Conservation (phyloP, 2,113 vertebrate species). For the Elaphurus davidianus region DNA sequence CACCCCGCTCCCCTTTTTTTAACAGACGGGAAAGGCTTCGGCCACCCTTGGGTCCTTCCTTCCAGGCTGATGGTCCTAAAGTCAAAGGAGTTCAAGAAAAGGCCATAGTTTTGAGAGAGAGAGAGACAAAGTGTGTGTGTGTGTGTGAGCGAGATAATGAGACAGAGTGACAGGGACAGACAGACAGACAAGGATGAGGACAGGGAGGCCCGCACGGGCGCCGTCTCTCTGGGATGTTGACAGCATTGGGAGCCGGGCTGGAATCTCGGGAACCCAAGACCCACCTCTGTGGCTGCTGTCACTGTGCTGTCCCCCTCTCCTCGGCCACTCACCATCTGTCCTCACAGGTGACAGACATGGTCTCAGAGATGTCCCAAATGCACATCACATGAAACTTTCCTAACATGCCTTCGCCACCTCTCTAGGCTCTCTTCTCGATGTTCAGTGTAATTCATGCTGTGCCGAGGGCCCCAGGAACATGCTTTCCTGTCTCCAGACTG, state of each 20-base stretch:
- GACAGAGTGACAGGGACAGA: not conserved
- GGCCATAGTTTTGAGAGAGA: not conserved
- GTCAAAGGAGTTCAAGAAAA: not conserved
- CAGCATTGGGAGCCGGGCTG: not conserved
- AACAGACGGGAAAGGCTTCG: not conserved
- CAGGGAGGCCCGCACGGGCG: not conserved
- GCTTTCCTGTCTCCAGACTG: not conserved
- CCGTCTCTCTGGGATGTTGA: not conserved
- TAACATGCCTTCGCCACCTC: not conserved
- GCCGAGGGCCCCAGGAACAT: not conserved
- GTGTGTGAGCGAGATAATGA: not conserved
- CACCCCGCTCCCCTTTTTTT: not conserved
- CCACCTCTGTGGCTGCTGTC: rapidly evolving
- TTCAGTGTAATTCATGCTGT: rapidly evolving
- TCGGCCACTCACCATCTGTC: not conserved
- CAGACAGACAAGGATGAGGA: not conserved
- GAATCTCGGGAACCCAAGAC: not conserved
- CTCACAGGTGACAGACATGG: not conserved
- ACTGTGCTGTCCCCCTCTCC: too few species aligned
- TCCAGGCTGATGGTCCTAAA: not conserved
- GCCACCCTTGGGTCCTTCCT: not conserved
- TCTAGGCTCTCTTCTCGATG: too few species aligned
- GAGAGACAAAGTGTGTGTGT: not conserved
- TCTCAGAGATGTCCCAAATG: not conserved
- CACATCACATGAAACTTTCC: too few species aligned